Evolutionary conservation across 2,797 vertebrate genomes (phyloP).

Genomic region (Danionella dracula): DNA sequence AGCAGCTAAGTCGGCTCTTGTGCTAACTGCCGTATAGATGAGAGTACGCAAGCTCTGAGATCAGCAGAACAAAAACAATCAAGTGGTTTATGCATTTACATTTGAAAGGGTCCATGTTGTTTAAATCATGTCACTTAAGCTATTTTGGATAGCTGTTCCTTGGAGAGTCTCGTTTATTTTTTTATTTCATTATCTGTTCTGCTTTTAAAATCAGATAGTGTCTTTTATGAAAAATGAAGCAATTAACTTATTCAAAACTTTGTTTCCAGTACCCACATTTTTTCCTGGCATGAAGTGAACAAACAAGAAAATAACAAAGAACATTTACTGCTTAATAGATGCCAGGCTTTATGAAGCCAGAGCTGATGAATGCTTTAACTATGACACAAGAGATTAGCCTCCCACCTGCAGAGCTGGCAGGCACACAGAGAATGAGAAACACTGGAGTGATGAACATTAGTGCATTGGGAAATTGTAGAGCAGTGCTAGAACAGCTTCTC

Average conservation of each 20-base stretch:
- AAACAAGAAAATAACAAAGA: neutral
- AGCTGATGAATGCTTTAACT: conserved; percentile 11
- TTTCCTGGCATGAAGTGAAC: neutral
- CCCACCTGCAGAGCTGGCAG: conserved; percentile 22
- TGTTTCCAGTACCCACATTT: neutral
- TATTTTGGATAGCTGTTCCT: neutral
- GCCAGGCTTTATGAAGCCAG: neutral
- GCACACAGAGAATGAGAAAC: neutral
- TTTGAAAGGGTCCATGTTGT: conserved; percentile 5
- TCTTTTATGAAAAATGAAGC: neutral
- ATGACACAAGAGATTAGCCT: conserved; percentile 26
- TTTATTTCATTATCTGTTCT: neutral
- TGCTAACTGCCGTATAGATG: conserved; percentile 2
- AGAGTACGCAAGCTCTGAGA: conserved; percentile 7
- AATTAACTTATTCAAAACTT: neutral
- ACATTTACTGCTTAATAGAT: conserved; percentile 7
- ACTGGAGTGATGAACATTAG: conserved; percentile 8
- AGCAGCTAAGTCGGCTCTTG: neutral
- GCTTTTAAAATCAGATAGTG: neutral
- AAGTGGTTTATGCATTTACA: conserved; percentile 12
- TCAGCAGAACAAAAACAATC: neutral
- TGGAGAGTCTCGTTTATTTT: neutral
- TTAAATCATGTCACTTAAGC: neutral
- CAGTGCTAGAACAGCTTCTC: neutral
- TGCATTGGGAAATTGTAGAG: neutral